A percentile compares a stretch with the other conserved stretches of the same genome.
phyloP scores from a whole-genome alignment of 2,888 invertebrate species.

The Teleogryllus oceanicus region DNA sequence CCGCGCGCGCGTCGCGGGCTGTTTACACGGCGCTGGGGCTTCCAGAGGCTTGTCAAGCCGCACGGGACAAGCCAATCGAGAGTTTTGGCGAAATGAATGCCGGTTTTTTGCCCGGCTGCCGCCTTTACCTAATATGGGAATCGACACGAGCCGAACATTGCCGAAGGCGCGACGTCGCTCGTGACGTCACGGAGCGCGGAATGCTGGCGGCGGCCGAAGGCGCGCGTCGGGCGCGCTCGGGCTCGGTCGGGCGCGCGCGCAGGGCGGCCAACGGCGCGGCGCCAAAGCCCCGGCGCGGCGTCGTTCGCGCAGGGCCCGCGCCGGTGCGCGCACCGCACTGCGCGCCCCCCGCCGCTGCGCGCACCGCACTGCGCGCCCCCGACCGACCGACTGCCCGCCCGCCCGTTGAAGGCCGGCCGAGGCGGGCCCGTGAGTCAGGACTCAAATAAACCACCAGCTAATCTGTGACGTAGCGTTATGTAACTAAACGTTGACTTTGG shows the following conservation, averaged over 20 bases:
- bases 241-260: not conserved
- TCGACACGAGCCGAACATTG: conserved; percentile 39
- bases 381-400: not conserved
- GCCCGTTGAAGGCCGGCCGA: conserved; percentile 9
- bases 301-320: conserved; percentile 19
- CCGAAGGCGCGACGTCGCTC: conserved; percentile 38
- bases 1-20: not conserved
- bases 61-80: no score
- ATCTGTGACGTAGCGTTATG: conserved; percentile 35
- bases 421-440: conserved; percentile 29
- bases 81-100: no score
- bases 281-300: not conserved
- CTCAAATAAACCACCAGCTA: conserved; percentile 30
- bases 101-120: no score
- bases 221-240: not conserved
- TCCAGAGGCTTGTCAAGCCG: no score
- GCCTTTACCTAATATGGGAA: no score
- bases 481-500: conserved; percentile 27
- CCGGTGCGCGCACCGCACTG: not conserved
- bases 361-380: not conserved
- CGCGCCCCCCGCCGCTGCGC: not conserved
- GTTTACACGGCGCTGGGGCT: conserved; percentile 19
- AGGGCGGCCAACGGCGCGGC: not conserved
- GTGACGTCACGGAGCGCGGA: conserved; percentile 29
- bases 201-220: not conserved